These are phyloP conservation scores for Spodoptera exigua DNA, from an alignment of 2,888 invertebrate genomes.

Conservation along the genomic window DNA sequence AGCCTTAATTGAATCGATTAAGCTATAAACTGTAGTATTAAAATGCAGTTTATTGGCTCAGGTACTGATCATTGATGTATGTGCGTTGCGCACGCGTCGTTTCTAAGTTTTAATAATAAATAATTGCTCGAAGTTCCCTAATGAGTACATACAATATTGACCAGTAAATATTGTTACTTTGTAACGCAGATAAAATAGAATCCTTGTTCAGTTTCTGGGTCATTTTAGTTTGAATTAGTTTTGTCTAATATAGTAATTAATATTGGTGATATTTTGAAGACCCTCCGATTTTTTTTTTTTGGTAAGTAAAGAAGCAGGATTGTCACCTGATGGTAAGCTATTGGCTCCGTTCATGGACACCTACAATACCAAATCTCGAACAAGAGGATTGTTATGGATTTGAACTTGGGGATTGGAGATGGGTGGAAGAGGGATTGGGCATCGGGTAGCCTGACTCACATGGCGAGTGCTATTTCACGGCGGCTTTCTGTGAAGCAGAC, in stretches of 20 bases:
- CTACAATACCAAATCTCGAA: too few relatives aligned
- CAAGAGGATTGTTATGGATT: too few relatives aligned
- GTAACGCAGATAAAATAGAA: constrained; percentile 19
- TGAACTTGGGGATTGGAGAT: too few relatives aligned
- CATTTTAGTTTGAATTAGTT: constrained; percentile 15
- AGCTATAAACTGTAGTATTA: constrained; percentile 7
- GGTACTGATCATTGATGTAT: constrained; percentile 26
- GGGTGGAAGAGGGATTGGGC: too few relatives aligned
- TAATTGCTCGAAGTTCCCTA: constrained; percentile 35
- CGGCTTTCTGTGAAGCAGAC: too few relatives aligned
- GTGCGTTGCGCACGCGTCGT: constrained; percentile 3
- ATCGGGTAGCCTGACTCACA: too few relatives aligned
- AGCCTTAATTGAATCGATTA: too few relatives aligned
- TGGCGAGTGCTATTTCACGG: too few relatives aligned
- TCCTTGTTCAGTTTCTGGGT: constrained; percentile 25
- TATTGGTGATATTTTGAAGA: background rate
- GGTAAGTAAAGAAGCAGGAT: too few relatives aligned
- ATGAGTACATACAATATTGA: constrained; percentile 22
- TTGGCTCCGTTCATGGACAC: too few relatives aligned
- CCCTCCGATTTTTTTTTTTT: too few relatives aligned
- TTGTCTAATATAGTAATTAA: background rate
- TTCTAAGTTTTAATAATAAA: constrained; percentile 30
- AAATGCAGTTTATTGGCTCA: constrained; percentile 1
- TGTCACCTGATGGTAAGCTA: too few relatives aligned
- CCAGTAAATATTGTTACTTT: constrained; percentile 35